These are phyloP conservation scores for Hormiphora californensis DNA, from an alignment of 37 sponge, comb jelly and placozoan genomes.

Conservation along the genomic window DNA sequence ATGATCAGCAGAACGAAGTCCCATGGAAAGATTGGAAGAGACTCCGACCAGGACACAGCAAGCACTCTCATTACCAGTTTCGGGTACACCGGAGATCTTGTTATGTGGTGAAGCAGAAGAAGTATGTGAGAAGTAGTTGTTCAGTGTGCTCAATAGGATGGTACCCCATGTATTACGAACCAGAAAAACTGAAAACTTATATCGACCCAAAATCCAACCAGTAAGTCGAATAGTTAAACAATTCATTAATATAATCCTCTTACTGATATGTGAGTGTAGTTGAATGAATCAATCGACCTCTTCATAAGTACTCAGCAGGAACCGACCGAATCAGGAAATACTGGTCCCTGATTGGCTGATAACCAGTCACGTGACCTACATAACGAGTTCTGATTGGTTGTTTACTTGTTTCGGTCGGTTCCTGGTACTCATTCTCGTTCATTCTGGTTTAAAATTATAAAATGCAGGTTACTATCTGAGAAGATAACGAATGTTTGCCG, in stretches of 20 bases:
- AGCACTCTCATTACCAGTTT: background rate
- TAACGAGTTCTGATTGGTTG: too few relatives aligned
- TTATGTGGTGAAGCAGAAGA: background rate
- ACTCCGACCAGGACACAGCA: conserved; percentile 33
- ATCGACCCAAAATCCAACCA: background rate
- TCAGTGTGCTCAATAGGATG: background rate
- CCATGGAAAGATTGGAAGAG: too few relatives aligned
- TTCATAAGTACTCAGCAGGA: too few relatives aligned
- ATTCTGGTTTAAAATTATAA: too few relatives aligned
- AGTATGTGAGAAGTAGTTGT: background rate
- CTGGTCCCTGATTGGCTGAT: too few relatives aligned
- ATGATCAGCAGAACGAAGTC: too few relatives aligned
- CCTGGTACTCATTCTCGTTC: too few relatives aligned
- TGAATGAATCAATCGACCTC: background rate
- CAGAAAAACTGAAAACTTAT: conserved; percentile 5
- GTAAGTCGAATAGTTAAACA: conserved; percentile 24
- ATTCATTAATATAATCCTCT: too few relatives aligned
- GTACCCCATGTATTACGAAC: conserved; percentile 36
- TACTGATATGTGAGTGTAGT: background rate
- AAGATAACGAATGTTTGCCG: background rate
- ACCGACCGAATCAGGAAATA: too few relatives aligned
- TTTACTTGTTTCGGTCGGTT: too few relatives aligned
- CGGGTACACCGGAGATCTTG: background rate
- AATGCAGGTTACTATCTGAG: background rate
- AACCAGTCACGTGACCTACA: too few relatives aligned